Conservation (phyloP, 35 echinoderm and acorn worm species). For the Apostichopus parvimensis region DNA sequence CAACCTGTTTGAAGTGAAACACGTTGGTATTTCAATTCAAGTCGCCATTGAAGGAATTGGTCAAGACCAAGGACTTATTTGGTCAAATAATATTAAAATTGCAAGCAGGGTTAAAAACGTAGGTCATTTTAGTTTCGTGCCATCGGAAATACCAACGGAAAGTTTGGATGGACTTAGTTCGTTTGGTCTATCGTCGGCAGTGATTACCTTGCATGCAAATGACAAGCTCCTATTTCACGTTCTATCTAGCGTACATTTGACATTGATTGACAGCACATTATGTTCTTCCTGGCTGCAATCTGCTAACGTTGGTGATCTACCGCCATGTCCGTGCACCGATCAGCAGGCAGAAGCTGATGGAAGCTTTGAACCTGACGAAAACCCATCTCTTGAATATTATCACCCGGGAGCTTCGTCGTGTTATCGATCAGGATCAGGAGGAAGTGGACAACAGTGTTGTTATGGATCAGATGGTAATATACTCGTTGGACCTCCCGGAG, state of each 20-base stretch:
- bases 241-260: slow-evolving; percentile 4
- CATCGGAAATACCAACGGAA: neutral
- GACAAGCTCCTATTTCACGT: neutral
- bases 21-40: slow-evolving; percentile 1
- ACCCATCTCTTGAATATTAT: neutral
- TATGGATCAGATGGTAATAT: slow-evolving; percentile 42
- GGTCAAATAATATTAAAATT: slow-evolving; percentile 19
- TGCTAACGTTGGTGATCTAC: no score
- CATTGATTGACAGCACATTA: no score
- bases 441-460: slow-evolving; percentile 19
- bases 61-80: neutral
- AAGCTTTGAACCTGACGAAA: neutral
- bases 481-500: neutral
- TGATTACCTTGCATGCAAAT: neutral
- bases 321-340: no score
- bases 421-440: neutral
- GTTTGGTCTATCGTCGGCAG: neutral
- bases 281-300: no score
- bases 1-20: neutral
- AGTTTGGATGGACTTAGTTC: neutral
- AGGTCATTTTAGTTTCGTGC: neutral
- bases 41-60: neutral
- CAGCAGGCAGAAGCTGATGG: no score
- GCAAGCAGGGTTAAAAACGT: neutral
- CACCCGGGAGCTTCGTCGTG: slow-evolving; percentile 4